Percentiles rank a stretch among this genome's conserved stretches.
Conservation (phyloP, 2,888 invertebrate genomes). For the Andrena hattorfiana region DNA sequence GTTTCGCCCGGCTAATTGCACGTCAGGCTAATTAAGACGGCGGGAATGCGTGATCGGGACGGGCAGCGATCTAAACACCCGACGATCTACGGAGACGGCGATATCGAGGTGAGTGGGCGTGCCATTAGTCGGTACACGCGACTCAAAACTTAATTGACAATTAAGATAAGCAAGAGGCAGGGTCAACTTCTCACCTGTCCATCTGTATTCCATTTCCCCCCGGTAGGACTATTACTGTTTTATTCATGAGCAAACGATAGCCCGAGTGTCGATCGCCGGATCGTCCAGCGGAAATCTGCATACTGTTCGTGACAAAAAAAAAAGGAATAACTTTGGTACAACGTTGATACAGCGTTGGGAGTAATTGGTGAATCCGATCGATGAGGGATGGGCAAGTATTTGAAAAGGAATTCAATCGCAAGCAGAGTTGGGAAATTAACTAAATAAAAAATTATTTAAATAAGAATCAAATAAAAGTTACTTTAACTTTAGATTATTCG, state of each 20-base stretch:
- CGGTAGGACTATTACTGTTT: constrained; percentile 48
- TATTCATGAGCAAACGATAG: constrained; percentile 55
- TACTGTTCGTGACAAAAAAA: neutral
- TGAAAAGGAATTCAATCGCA: too few relatives aligned
- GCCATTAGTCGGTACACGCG: constrained; percentile 48
- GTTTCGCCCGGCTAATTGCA: constrained; percentile 51
- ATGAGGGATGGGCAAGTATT: neutral
- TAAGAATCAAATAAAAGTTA: too few relatives aligned
- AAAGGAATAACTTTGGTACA: neutral
- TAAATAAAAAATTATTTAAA: too few relatives aligned
- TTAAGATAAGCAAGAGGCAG: constrained; percentile 59
- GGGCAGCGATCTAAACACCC: constrained; percentile 37
- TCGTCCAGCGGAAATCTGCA: constrained; percentile 10
- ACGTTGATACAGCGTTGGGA: neutral
- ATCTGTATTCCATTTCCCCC: constrained; percentile 39
- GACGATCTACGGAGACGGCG: constrained; percentile 9
- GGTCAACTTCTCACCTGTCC: constrained; percentile 58
- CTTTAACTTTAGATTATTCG: too few relatives aligned
- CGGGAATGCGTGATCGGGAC: constrained; percentile 56
- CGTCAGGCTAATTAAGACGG: constrained; percentile 66
- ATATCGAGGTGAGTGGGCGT: constrained; percentile 48
- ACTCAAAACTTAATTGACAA: constrained; percentile 66
- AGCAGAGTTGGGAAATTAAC: too few relatives aligned
- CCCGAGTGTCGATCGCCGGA: constrained; percentile 11
- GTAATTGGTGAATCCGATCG: neutral